A percentile compares a stretch with the other conserved stretches of the same genome.
These are phyloP conservation scores for Nowickia ferox DNA, from an alignment of 2,888 invertebrate genomes.

Conservation along the genomic window DNA sequence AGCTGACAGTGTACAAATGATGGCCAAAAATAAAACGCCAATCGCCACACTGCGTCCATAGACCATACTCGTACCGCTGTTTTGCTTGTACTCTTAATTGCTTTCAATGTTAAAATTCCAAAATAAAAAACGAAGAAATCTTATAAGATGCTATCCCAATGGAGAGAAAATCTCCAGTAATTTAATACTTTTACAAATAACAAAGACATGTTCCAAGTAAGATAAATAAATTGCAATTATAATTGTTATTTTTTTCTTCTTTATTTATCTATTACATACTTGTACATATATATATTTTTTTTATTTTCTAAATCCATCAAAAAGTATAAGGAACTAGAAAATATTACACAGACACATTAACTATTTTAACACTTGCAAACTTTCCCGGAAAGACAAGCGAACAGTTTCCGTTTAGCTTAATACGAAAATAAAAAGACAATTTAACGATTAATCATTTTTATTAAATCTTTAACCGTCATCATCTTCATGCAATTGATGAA, in stretches of 20 bases:
- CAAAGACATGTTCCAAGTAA: conserved; percentile 33
- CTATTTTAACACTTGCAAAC: neutral
- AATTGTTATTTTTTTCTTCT: conserved; percentile 10
- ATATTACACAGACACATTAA: conserved; percentile 49
- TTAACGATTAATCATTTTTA: conserved; percentile 74
- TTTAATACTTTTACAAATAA: conserved; percentile 53
- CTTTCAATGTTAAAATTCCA: conserved; percentile 24
- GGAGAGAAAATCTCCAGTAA: conserved; percentile 47
- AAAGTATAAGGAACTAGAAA: conserved; percentile 1
- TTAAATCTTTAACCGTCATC: conserved; percentile 15
- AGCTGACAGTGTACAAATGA: conserved; percentile 79
- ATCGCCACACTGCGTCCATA: conserved; percentile 82
- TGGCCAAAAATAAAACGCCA: conserved; percentile 79
- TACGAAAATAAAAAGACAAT: conserved; percentile 30
- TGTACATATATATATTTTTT: conserved; percentile 5
- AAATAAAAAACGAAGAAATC: conserved; percentile 21
- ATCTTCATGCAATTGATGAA: neutral
- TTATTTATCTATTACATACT: neutral
- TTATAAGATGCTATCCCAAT: neutral
- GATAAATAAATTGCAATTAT: conserved; percentile 44
- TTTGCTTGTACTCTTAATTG: conserved; percentile 26
- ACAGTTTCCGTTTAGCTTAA: conserved; percentile 31
- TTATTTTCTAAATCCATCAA: conserved; percentile 1
- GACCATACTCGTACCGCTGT: conserved; percentile 76
- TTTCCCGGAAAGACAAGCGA: conserved; percentile 13